Percentiles rank a stretch among this genome's conserved stretches.
phyloP scores from a whole-genome alignment of 2,113 vertebrate species.

The Plotosus lineatus region DNA sequence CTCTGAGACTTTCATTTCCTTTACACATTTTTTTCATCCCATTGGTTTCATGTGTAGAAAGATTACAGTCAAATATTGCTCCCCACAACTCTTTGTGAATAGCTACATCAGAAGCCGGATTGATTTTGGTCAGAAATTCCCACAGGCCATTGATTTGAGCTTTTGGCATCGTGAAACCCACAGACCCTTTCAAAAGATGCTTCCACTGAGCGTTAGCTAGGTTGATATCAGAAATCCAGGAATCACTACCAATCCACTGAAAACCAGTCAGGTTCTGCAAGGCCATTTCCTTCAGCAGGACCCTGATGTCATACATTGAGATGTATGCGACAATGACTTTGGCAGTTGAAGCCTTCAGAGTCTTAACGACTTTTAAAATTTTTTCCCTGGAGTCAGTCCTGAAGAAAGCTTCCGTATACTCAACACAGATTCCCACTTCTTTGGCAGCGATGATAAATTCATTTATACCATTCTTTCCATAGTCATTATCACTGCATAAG shows the following conservation, averaged over 20 bases:
- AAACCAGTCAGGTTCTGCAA: conserved; percentile 29
- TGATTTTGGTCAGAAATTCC: conserved; percentile 52
- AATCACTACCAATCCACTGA: conserved; percentile 30
- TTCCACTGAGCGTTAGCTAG: conserved; percentile 54
- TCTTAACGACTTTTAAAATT: conserved; percentile 62
- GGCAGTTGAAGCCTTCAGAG: conserved; percentile 67
- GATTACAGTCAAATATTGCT: conserved; percentile 53
- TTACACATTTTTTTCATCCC: conserved; percentile 34
- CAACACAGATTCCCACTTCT: conserved; percentile 71
- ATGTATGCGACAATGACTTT: conserved; percentile 72
- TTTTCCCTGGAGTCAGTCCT: conserved; percentile 62
- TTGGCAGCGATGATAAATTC: conserved; percentile 66
- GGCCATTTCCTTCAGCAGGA: conserved; percentile 56
- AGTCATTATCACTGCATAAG: conserved; percentile 64
- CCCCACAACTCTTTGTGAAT: conserved; percentile 58
- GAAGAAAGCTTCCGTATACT: conserved; percentile 70
- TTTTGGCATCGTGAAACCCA: conserved; percentile 61
- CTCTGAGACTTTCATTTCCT: conserved; percentile 50
- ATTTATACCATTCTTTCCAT: conserved; percentile 68
- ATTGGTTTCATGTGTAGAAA: conserved; percentile 48
- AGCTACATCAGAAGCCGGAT: conserved; percentile 27
- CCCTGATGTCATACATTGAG: conserved; percentile 59
- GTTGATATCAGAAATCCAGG: conserved; percentile 60
- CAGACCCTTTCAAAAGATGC: conserved; percentile 54
- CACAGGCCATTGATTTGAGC: conserved; percentile 53